phyloP scores from a whole-genome alignment of 1,140 invertebrate species.

The Oncopeltus fasciatus region DNA sequence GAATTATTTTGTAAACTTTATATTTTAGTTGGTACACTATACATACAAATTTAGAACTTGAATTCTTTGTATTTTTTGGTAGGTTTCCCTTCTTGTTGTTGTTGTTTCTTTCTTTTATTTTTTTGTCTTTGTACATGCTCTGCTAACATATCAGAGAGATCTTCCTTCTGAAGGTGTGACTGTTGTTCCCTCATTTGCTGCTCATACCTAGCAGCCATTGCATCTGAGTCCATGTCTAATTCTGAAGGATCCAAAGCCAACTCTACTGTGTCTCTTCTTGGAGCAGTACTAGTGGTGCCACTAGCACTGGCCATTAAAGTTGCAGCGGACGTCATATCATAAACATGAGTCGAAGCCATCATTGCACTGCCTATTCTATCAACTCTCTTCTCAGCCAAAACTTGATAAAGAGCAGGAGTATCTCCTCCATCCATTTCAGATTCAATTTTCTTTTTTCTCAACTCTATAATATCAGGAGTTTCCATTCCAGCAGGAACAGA shows the following conservation, averaged over 20 bases:
- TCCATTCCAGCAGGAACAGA: conserved; percentile 91
- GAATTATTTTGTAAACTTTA: too few relatives aligned
- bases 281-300: conserved; percentile 31
- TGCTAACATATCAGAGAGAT: conserved; percentile 95
- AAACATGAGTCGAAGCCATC: conserved; percentile 98
- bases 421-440: conserved; percentile 91
- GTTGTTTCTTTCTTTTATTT: conserved; percentile 83
- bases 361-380: conserved; percentile 82
- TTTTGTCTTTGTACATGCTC: conserved; percentile 93
- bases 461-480: conserved; percentile 95
- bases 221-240: conserved; percentile 86
- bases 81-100: conserved; percentile 68
- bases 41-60: conserved; percentile 57
- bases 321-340: conserved; percentile 52
- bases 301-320: background rate
- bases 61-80: conserved; percentile 97
- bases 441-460: conserved; percentile 93
- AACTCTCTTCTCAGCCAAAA: conserved; percentile 85
- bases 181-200: conserved; percentile 88
- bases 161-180: conserved; percentile 75
- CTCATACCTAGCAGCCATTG: conserved; percentile 93
- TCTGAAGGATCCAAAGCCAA: conserved; percentile 93
- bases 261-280: conserved; percentile 58
- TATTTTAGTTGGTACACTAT: background rate
- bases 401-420: conserved; percentile 80